phyloP scores from a whole-genome alignment of 30 jellyfish, hydroid and myxozoan species.

The Turritopsis rubra region DNA sequence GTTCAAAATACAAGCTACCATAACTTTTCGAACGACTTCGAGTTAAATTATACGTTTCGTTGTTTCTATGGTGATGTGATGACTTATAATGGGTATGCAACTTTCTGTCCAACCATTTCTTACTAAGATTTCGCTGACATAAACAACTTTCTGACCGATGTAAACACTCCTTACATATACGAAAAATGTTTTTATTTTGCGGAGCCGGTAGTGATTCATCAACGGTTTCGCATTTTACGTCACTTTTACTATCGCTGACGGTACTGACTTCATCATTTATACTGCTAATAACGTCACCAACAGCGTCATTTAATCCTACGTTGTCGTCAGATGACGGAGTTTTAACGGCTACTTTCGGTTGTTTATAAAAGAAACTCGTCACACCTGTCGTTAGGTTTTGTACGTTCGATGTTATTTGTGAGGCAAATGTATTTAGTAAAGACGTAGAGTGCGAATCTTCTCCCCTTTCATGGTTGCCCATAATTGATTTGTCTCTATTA shows the following conservation, averaged over 20 bases:
- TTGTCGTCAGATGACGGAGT: background rate
- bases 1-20: background rate
- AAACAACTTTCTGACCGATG: constrained; percentile 20
- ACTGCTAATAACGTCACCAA: background rate
- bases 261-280: background rate
- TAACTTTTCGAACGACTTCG: constrained; percentile 29
- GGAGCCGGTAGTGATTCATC: background rate
- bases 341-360: background rate
- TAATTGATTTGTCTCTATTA: background rate
- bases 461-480: background rate
- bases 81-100: background rate
- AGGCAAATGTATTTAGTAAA: constrained; percentile 17
- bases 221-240: background rate
- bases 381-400: constrained; percentile 14
- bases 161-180: constrained; percentile 29
- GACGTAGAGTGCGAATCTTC: background rate
- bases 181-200: background rate
- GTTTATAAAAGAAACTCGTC: background rate
- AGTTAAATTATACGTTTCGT: background rate
- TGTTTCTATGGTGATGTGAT: constrained; percentile 17
- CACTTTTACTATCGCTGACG: background rate
- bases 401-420: background rate
- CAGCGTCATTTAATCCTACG: background rate
- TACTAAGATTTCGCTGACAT: constrained; percentile 3
- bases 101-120: background rate